Evolutionary conservation across 2,113 vertebrate genomes (phyloP), one percentile per base, ranked within the genome.

Genomic region (Eurystomus gularis): DNA sequence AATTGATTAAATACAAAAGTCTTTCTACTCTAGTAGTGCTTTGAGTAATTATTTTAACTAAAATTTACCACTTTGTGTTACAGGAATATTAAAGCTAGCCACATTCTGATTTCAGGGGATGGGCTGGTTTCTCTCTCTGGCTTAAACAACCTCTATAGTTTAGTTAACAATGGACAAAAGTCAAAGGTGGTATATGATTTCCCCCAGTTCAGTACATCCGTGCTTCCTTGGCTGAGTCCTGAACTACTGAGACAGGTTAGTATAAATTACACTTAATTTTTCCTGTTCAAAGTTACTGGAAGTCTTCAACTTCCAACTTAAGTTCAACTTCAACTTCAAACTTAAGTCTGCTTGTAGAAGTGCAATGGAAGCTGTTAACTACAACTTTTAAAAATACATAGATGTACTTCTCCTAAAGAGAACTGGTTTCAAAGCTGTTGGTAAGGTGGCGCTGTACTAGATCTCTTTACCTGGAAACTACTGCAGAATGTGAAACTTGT

Each of bases 221-320:
- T 99, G 90, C 98, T 99, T 97, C 99, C 99, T 89, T 99, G 99
- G 99, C 98, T 99, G 95, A 99, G 99, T 97, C 99, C 99, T 35
- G 99, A 99, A 94, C 98, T 99, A 40, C 98, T 99, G 95, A 98
- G 99, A 97, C 99, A 99, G 99, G 99, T 99, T 97, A 95, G 98
- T 93, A 93, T 94, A 95, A 94, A 85, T 94, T 40, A 49, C 37
- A 51, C 62, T 58, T 84, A 17, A 75, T 65, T 95, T 94, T 94
- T 94, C 61, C 88, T 96, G 29, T 81, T 94, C 88, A 77, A 62
- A 94, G n/a, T 93, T 82, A 68, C 51, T 78, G 17, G 62, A 48
- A 85, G 13, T 79, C 75, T 33, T 89, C 14, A 39, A 5, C 28
- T 81, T 88, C 16, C 58, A 62, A 3, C 13, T 62, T 51, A 54